Evolutionary conservation across 2,113 vertebrate genomes (phyloP).

Genomic region (Mormyrus lacerda): DNA sequence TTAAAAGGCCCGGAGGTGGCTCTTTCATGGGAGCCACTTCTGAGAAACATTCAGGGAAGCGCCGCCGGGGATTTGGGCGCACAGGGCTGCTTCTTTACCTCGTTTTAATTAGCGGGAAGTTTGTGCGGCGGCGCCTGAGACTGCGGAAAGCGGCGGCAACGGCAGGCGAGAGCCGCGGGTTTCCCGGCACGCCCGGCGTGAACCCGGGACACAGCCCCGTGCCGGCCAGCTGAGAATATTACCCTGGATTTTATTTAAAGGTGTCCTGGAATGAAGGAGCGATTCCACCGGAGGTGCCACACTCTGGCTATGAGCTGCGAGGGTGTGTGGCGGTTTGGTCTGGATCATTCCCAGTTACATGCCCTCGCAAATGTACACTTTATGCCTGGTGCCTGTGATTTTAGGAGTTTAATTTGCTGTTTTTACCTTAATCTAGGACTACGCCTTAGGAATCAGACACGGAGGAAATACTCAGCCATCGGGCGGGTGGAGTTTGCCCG

Average conservation of each 20-base stretch:
- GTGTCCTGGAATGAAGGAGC: not conserved
- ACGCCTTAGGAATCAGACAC: not conserved
- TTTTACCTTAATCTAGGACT: not conserved
- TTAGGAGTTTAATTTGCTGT: not conserved
- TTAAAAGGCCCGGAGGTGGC: constrained; percentile 6
- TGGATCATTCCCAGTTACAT: not conserved
- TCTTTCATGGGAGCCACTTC: constrained; percentile 28
- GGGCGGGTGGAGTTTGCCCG: not conserved
- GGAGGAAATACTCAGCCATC: not conserved
- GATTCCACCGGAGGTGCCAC: not conserved
- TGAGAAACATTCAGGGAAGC: not conserved
- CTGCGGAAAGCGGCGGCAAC: not conserved
- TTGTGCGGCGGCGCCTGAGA: constrained; percentile 2
- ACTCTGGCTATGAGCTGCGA: not conserved
- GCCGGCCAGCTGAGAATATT: not conserved
- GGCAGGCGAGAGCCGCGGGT: not conserved
- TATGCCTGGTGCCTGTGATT: not conserved
- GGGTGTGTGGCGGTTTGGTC: not conserved
- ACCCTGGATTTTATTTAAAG: not conserved
- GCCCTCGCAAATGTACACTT: not conserved
- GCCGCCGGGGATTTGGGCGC: constrained; percentile 3
- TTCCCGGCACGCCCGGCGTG: not conserved
- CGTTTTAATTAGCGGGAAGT: constrained; percentile 16
- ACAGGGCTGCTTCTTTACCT: not conserved
- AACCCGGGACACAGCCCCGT: not conserved